Evolutionary conservation across 2,113 vertebrate species (phyloP).

Genomic region (Mastomys natalensis): DNA sequence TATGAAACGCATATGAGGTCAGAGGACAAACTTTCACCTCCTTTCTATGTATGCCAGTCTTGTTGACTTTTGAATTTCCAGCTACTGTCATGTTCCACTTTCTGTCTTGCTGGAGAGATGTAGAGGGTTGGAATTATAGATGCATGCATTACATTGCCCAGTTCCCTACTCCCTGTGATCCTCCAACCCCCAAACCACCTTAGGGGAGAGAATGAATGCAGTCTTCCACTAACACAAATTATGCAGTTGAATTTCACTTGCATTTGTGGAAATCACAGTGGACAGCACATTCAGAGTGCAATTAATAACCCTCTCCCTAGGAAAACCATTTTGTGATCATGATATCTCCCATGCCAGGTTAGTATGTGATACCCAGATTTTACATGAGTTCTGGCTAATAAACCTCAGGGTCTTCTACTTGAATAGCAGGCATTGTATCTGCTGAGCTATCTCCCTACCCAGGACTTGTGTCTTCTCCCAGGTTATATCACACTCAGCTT

Average conservation of each 20-base stretch:
- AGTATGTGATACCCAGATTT: neutral
- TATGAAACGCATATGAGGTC: neutral
- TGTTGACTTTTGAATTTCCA: too few species aligned
- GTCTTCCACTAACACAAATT: neutral
- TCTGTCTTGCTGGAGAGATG: fast-evolving
- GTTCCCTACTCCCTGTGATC: too few species aligned
- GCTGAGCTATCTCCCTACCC: too few species aligned
- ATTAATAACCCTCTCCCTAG: neutral
- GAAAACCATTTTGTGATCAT: neutral
- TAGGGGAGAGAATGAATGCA: neutral
- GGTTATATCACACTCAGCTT: neutral
- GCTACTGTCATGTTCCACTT: too few species aligned
- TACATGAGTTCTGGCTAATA: neutral
- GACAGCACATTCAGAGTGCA: neutral
- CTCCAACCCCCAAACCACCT: neutral
- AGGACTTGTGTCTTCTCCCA: neutral
- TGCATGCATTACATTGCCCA: neutral
- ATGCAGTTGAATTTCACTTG: neutral
- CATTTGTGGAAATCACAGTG: neutral
- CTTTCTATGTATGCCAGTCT: neutral
- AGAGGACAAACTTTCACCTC: neutral
- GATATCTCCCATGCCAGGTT: neutral
- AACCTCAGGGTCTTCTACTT: neutral
- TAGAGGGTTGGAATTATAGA: neutral
- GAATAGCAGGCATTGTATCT: neutral